A percentile compares a stretch with the other conserved stretches of the same genome.
These are phyloP conservation scores for Nemapogon koenigi DNA, from an alignment of 2,888 invertebrate genomes.

Conservation along the genomic window DNA sequence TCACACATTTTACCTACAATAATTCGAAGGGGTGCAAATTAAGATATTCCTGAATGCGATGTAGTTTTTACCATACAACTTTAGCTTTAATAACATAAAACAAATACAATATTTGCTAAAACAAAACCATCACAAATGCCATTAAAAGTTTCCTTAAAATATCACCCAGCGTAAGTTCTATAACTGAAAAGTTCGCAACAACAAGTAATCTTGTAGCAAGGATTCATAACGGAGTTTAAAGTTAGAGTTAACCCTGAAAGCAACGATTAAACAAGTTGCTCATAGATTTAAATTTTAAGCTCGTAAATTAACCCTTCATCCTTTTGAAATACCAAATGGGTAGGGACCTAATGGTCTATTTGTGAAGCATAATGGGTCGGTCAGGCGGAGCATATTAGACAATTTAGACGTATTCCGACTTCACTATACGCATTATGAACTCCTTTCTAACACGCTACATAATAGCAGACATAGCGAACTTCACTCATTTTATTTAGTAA, in stretches of 20 bases:
- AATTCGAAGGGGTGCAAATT: too few species aligned
- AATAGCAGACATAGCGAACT: too few species aligned
- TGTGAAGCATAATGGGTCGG: conserved; percentile 58
- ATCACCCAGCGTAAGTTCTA: neutral
- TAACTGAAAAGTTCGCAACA: conserved; percentile 4
- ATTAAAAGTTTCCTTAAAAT: conserved; percentile 3
- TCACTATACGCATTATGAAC: conserved; percentile 33
- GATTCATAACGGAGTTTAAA: conserved; percentile 10
- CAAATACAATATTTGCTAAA: too few species aligned
- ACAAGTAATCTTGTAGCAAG: conserved; percentile 8
- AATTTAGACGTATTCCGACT: conserved; percentile 54
- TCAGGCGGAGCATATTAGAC: conserved; percentile 52
- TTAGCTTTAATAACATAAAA: too few species aligned
- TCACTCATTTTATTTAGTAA: too few species aligned
- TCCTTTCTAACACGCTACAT: conserved; percentile 1
- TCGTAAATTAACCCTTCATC: conserved; percentile 64
- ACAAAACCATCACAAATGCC: neutral
- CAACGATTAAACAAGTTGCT: conserved; percentile 55
- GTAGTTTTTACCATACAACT: too few species aligned
- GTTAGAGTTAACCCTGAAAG: conserved; percentile 47
- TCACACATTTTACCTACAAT: too few species aligned
- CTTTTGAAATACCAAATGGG: conserved; percentile 63
- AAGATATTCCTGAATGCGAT: too few species aligned
- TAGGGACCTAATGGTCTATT: conserved; percentile 63
- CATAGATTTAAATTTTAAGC: conserved; percentile 64